Evolutionary conservation across 1,140 invertebrate species (phyloP).

Genomic region (Drosophila gunungcola): DNA sequence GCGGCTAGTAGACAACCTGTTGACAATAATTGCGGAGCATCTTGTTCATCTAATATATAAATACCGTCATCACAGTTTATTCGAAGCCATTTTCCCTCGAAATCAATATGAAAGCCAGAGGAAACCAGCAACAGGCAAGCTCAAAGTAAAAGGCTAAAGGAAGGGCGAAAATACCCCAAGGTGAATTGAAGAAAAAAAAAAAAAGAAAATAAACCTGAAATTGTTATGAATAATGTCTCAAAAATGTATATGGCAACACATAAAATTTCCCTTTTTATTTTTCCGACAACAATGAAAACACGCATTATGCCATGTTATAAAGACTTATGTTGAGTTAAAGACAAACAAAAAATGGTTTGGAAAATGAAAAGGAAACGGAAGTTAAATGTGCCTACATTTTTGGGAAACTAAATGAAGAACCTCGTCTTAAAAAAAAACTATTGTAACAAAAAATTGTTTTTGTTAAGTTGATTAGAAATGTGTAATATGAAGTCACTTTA

Average conservation of each 20-base stretch:
- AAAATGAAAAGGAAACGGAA: conserved; percentile 5
- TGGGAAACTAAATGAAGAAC: too few species aligned
- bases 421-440: too few species aligned
- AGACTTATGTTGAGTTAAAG: conserved; percentile 60
- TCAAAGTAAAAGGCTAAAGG: conserved; percentile 9
- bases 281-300: conserved; percentile 52
- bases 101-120: conserved; percentile 36
- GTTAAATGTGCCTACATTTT: not conserved
- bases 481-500: too few species aligned
- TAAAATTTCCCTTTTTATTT: conserved; percentile 21
- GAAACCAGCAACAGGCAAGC: conserved; percentile 4
- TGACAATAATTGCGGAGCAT: conserved; percentile 32
- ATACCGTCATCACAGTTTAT: conserved; percentile 20
- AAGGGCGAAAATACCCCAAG: conserved; percentile 24
- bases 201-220: conserved; percentile 38
- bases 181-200: conserved; percentile 51
- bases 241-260: conserved; percentile 46
- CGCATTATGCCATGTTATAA: conserved; percentile 40
- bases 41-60: not conserved
- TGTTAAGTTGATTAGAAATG: too few species aligned
- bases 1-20: conserved; percentile 57
- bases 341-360: conserved; percentile 17
- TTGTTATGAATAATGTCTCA: conserved; percentile 63
- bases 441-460: too few species aligned
- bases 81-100: conserved; percentile 18